Percentiles rank a stretch among this genome's conserved stretches.
Conservation (phyloP, 2,888 invertebrate genomes). For the Trichogramma evanescens region DNA sequence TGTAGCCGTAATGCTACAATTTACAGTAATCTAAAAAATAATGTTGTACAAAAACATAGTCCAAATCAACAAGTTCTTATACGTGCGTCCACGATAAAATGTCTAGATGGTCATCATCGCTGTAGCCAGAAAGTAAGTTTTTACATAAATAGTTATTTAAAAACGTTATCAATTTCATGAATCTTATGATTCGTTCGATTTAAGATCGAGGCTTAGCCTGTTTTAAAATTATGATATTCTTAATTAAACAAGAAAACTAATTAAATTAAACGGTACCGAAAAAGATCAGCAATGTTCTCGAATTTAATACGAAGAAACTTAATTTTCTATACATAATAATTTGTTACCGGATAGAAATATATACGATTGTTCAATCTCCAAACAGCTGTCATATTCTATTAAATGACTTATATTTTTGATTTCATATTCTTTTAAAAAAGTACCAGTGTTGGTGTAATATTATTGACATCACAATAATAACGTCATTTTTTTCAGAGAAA, state of each 20-base stretch:
- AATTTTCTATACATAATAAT: not conserved
- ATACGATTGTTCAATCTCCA: not conserved
- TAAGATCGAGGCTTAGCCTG: no score
- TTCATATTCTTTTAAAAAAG: not conserved
- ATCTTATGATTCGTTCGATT: not conserved
- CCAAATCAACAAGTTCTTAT: slow-evolving; percentile 55
- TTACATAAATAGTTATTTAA: not conserved
- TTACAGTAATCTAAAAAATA: slow-evolving; percentile 44
- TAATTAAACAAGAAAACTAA: no score
- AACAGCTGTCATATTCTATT: not conserved
- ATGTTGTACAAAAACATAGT: slow-evolving; percentile 44
- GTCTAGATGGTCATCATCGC: slow-evolving; percentile 62
- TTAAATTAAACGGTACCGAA: no score
- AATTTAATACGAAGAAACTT: no score
- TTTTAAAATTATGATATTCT: no score
- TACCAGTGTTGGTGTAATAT: not conserved
- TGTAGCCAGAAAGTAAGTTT: slow-evolving; percentile 59
- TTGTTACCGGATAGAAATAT: not conserved
- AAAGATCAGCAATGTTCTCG: no score
- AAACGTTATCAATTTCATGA: not conserved
- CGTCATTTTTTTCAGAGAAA: slow-evolving; percentile 49
- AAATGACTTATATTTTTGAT: not conserved
- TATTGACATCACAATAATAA: no score
- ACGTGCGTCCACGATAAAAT: slow-evolving; percentile 62
- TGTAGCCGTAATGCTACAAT: slow-evolving; percentile 18